Evolutionary conservation across 1,140 invertebrate species (phyloP).

Genomic region (Cyclargus thomasi): DNA sequence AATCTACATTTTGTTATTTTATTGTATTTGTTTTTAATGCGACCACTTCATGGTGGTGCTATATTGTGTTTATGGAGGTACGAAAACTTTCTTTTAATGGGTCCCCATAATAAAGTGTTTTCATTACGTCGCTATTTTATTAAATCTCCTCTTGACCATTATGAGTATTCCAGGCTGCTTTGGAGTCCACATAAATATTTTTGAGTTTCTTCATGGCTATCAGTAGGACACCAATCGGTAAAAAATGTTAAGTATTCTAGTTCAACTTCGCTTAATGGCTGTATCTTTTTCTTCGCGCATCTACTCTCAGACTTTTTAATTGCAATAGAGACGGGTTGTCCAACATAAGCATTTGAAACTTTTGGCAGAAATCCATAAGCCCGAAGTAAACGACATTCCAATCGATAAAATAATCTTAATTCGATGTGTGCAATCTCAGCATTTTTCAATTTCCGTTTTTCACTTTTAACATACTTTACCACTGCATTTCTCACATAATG

Average conservation of each 20-base stretch:
- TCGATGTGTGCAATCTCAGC: slow-evolving; percentile 48
- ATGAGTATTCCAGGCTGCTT: neutral
- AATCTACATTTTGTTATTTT: slow-evolving; percentile 68
- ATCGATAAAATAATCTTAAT: slow-evolving; percentile 41
- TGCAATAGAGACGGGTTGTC: neutral
- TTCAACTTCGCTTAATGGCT: slow-evolving; percentile 38
- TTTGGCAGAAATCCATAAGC: slow-evolving; percentile 33
- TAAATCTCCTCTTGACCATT: slow-evolving; percentile 13
- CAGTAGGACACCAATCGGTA: slow-evolving; percentile 53
- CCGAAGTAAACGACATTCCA: slow-evolving; percentile 43
- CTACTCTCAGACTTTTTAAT: slow-evolving; percentile 17
- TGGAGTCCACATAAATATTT: slow-evolving; percentile 27
- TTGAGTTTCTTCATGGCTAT: slow-evolving; percentile 44
- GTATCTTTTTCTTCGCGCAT: slow-evolving; percentile 16
- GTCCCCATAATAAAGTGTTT: slow-evolving; percentile 66
- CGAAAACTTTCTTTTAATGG: slow-evolving; percentile 56
- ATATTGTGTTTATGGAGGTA: slow-evolving; percentile 58
- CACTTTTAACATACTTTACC: slow-evolving; percentile 35
- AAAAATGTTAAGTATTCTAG: slow-evolving; percentile 55
- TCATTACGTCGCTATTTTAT: slow-evolving; percentile 41
- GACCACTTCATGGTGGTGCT: slow-evolving; percentile 37
- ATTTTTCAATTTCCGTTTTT: slow-evolving; percentile 37
- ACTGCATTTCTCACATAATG: slow-evolving; percentile 40
- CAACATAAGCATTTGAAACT: slow-evolving; percentile 8
- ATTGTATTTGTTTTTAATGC: slow-evolving; percentile 58